A percentile compares a stretch with the other conserved stretches of the same genome.
These are phyloP conservation scores for Norana najaformis DNA, from an alignment of 2,888 invertebrate genomes.

Conservation along the genomic window DNA sequence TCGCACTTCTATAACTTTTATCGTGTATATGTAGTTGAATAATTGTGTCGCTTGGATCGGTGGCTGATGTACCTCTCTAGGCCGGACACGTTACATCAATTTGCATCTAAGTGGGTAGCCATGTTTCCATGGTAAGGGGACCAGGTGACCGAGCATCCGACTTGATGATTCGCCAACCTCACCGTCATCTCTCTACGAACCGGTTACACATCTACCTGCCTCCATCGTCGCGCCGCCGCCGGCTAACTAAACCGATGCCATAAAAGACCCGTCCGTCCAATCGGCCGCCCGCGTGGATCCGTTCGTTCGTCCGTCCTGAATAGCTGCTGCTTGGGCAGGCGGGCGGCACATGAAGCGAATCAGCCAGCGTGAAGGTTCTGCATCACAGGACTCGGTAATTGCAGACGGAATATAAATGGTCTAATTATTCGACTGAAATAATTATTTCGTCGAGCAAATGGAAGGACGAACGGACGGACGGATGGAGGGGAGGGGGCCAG, in stretches of 20 bases:
- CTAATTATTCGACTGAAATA: conserved; percentile 24
- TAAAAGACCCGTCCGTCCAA: neutral
- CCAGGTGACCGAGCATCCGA: neutral
- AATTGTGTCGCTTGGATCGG: neutral
- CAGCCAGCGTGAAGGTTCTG: conserved; percentile 21
- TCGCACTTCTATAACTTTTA: neutral
- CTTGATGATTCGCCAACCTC: conserved; percentile 8
- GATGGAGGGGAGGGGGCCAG: neutral
- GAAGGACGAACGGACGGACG: neutral
- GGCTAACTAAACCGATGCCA: neutral
- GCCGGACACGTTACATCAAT: conserved; percentile 23
- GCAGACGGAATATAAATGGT: conserved; percentile 24
- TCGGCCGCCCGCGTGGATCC: neutral
- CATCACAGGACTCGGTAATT: conserved; percentile 19
- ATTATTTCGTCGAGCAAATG: conserved; percentile 18
- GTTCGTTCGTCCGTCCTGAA: neutral
- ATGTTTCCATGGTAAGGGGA: neutral
- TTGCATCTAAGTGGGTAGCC: conserved; percentile 22
- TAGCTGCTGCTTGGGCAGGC: neutral
- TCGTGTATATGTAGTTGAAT: neutral
- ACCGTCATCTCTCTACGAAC: neutral
- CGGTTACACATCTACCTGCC: neutral
- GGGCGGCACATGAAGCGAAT: conserved; percentile 22
- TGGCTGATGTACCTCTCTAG: neutral
- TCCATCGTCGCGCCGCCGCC: neutral